A percentile compares a stretch with the other conserved stretches of the same genome.
These are phyloP conservation scores for Oryzias curvinotus DNA, from an alignment of 2,113 vertebrate species.

Conservation along the genomic window DNA sequence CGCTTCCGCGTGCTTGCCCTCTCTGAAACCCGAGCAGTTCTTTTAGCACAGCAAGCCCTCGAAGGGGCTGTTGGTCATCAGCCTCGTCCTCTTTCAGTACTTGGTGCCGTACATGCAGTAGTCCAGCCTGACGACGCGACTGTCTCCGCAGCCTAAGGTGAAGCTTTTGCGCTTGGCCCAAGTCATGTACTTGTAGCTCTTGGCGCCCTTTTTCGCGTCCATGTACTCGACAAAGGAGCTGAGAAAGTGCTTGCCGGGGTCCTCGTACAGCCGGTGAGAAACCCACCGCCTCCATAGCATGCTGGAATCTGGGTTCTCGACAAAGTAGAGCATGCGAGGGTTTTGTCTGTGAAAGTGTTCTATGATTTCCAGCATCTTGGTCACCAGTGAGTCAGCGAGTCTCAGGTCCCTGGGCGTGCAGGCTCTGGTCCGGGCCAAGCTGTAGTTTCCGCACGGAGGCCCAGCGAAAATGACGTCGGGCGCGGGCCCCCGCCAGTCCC, in stretches of 20 bases:
- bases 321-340: neutral
- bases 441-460: too few relatives aligned
- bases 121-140: neutral
- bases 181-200: neutral
- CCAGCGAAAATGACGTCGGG: too few relatives aligned
- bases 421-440: too few relatives aligned
- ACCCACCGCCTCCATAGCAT: neutral
- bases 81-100: neutral
- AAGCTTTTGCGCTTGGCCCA: neutral
- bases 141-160: neutral
- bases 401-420: too few relatives aligned
- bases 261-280: neutral
- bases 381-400: too few relatives aligned
- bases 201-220: neutral
- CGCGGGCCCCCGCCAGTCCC: too few relatives aligned
- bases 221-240: neutral
- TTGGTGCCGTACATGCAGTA: neutral
- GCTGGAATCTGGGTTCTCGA: neutral
- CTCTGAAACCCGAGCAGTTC: neutral
- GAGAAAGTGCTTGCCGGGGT: neutral
- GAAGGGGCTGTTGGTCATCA: slow-evolving; percentile 6
- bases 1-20: too few relatives aligned
- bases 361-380: too few relatives aligned
- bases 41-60: neutral
- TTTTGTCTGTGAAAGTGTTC: too few relatives aligned